phyloP scores from a whole-genome alignment of 2,888 invertebrate genomes.

The Apamea monoglypha region DNA sequence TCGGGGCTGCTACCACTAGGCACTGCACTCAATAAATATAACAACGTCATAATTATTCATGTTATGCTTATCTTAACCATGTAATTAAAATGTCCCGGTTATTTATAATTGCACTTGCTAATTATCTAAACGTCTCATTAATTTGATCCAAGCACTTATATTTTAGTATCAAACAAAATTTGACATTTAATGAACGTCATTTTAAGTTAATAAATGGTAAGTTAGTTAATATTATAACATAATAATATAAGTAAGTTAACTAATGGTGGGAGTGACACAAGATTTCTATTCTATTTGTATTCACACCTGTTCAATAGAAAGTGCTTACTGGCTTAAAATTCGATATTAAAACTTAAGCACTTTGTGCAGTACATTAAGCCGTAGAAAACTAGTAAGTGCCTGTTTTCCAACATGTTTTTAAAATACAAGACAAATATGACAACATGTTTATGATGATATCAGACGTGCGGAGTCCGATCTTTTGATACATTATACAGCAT shows the following conservation, averaged over 20 bases:
- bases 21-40: not conserved
- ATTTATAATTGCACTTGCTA: constrained; percentile 1
- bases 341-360: not conserved
- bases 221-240: no score
- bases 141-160: constrained; percentile 4
- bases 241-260: no score
- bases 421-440: not conserved
- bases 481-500: not conserved
- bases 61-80: not conserved
- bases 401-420: not conserved
- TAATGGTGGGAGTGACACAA: not conserved
- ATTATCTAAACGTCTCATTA: constrained; percentile 5
- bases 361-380: not conserved
- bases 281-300: not conserved
- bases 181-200: not conserved
- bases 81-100: not conserved
- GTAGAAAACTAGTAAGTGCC: not conserved
- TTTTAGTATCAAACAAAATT: not conserved
- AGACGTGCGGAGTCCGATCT: not conserved
- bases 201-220: constrained; percentile 9
- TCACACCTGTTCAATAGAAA: not conserved
- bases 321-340: not conserved
- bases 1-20: no score
- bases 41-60: not conserved
- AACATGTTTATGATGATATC: not conserved